Evolutionary conservation across 2,888 invertebrate species (phyloP), one percentile per base, ranked within the genome.

Genomic region (Anthrax anthrax): DNA sequence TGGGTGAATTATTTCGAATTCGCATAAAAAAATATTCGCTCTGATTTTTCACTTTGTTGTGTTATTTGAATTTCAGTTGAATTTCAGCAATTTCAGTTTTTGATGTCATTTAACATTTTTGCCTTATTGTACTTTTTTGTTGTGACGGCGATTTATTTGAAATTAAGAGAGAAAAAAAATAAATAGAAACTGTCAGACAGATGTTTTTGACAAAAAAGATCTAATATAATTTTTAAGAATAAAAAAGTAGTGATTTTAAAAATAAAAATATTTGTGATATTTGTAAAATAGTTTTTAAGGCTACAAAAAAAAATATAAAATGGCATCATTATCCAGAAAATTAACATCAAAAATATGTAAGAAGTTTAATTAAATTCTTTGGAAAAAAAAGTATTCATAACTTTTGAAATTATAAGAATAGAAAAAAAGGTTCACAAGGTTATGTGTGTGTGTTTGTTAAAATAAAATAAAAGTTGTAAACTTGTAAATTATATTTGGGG

Each of bases 311-410:
- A n/a, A n/a, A n/a, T n/a, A n/a, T n/a, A n/a, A n/a, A 54, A 69
- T 69, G 68, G 67, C 69, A 57, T n/a, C n/a, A n/a, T 57, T 66
- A 60, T 58, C 64, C 53, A 64, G 69, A 55, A 68, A 65, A 54
- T 58, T 67, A 56, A 60, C 63, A 51, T 56, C 62, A 55, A 67
- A 66, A 62, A 67, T 68, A 58, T 67, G 68, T 69, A 60, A 67
- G 68, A 47, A 52, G 41, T 46, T 19, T 18, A 37, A 38, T 8
- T 6, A 43, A 43, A 16, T 32, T 32, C 3, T 32, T 9, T 32
- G 29, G 12, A 32, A 32, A 32, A 32, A 32, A 4, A 12, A 12
- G 9, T 32, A 32, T 32, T 32, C 12, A 3, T 4, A 27, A 32
- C 3, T 32, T 12, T 12, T 36, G 8, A 12, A 12, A n/a, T n/a